Evolutionary conservation across 2,113 vertebrate species (phyloP).

Genomic region (Symphodus melops): DNA sequence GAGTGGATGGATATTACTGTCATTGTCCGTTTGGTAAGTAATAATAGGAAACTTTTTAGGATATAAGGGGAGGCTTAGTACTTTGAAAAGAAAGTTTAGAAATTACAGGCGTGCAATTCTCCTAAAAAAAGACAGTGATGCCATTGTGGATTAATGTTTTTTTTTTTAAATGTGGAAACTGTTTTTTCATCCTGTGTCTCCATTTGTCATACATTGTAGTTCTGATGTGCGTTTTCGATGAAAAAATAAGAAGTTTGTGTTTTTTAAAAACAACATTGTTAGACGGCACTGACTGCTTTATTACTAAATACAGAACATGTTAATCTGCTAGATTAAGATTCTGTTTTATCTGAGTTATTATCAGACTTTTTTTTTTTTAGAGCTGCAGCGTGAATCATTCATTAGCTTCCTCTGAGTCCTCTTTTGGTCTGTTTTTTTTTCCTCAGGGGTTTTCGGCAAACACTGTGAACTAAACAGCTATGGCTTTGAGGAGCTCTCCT

Average conservation of each 20-base stretch:
- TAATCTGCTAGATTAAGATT: constrained; percentile 12
- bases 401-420: constrained; percentile 40
- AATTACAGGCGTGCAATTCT: constrained; percentile 17
- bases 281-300: constrained; percentile 1
- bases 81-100: constrained; percentile 48
- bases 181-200: constrained; percentile 49
- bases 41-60: constrained; percentile 42
- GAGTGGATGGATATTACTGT: constrained; percentile 94
- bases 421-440: constrained; percentile 42
- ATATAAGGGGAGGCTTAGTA: background rate
- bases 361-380: too few species aligned
- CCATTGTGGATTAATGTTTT: constrained; percentile 25
- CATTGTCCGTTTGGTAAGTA: constrained; percentile 98
- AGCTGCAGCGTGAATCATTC: constrained; percentile 43
- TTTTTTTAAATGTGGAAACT: constrained; percentile 45
- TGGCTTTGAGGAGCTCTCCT: constrained; percentile 96
- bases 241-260: background rate
- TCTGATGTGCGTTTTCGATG: background rate
- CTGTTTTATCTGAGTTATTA: constrained; percentile 46
- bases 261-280: constrained; percentile 3
- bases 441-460: constrained; percentile 95
- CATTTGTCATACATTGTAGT: constrained; percentile 37
- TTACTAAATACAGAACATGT: background rate
- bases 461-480: constrained; percentile 98
- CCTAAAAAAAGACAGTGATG: constrained; percentile 27